Evolutionary conservation across 2,113 vertebrate species (phyloP), one percentile per base, ranked within the genome.

Genomic region (Brienomyrus brachyistius): DNA sequence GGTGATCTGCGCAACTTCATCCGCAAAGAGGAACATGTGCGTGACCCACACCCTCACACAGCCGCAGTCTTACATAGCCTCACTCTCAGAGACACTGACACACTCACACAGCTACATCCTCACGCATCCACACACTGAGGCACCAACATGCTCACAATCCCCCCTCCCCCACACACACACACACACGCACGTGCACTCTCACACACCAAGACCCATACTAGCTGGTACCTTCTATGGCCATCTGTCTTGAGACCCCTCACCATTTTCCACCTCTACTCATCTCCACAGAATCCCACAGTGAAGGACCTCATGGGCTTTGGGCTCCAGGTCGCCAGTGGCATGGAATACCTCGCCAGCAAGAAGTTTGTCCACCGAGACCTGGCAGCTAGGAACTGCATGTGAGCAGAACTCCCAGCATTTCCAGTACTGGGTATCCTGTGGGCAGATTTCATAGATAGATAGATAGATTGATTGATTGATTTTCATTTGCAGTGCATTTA

Each of bases 251-350:
- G 56, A n/a, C 2, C 23, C 8, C 45, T 48, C n/a, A 70, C n/a
- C n/a, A 70, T 70, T 27, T 4, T 23, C 19, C 5, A 82, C 40
- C 45, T 84, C 23, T 23, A 84, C 82, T 3, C 43, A 21, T 87
- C 54, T 86, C 95, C 95, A 50, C 95, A 99, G 98, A 99, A 98
- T 91, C 98, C 98, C 87, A 99, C 98, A 13, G 98, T 99, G 86
- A 99, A 99, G 94, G 98, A 99, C 93, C 96, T 99, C 92, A 99
- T 99, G 96, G 98, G 98, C 91, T 99, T 99, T 91, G 98, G 98
- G 88, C 97, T 99, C 90, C 98, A 99, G 95, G 98, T 99, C 2
- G 98, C 98, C 93, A 96, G 97, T 94, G 98, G 98, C 88, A 99
- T 99, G 98, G 98, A 99, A 94, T 99, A 99, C 89, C 97, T 99